Percentiles rank a stretch among this genome's conserved stretches.
phyloP scores from a whole-genome alignment of 2,797 vertebrate species.

The Sebastes glaucus region DNA sequence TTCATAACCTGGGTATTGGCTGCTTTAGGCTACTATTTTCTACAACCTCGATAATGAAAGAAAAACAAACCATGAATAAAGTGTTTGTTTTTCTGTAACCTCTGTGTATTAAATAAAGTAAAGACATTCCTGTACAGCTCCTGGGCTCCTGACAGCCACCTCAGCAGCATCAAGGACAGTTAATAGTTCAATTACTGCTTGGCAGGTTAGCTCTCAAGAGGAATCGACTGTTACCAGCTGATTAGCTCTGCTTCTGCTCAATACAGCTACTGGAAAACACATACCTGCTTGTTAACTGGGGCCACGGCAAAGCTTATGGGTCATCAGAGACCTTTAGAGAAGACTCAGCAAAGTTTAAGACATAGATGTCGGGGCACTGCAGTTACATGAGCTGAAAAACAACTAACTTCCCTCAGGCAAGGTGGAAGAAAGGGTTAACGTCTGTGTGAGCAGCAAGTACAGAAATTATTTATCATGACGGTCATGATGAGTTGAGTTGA shows the following conservation, averaged over 20 bases:
- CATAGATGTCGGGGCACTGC: background rate
- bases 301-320: background rate
- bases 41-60: background rate
- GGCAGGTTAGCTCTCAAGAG: conserved; percentile 9
- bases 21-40: background rate
- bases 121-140: background rate
- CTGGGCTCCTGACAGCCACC: background rate
- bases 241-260: conserved; percentile 35
- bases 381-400: background rate
- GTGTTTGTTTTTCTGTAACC: background rate
- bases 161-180: background rate
- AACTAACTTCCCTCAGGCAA: background rate
- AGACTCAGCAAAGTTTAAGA: background rate
- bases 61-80: background rate
- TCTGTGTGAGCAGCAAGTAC: background rate
- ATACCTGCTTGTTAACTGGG: conserved; percentile 8
- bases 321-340: background rate
- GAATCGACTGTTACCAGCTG: conserved; percentile 29
- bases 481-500: background rate
- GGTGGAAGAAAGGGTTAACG: background rate
- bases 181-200: conserved; percentile 42
- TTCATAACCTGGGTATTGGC: background rate
- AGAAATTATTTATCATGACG: background rate
- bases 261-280: conserved; percentile 1
- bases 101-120: background rate